Percentiles rank a stretch among this genome's conserved stretches.
Conservation (phyloP, 2,113 vertebrate species). For the Tichodroma muraria region DNA sequence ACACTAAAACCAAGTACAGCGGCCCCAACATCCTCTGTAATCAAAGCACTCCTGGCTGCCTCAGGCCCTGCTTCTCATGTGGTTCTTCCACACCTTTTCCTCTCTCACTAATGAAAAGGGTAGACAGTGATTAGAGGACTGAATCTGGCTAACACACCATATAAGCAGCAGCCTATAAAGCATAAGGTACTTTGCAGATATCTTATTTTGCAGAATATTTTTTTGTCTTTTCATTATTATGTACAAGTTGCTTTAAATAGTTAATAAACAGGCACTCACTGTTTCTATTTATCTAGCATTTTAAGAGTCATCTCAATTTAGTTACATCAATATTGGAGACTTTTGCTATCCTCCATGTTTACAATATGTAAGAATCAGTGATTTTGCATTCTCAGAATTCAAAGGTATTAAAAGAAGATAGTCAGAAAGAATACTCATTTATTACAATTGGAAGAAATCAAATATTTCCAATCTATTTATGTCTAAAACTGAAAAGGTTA, state of each 20-base stretch:
- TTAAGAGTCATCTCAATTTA: not conserved
- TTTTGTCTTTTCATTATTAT: not conserved
- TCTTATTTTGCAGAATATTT: not conserved
- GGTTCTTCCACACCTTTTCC: not conserved
- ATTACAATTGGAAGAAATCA: not conserved
- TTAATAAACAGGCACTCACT: not conserved
- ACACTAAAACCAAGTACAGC: not conserved
- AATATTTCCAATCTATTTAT: not conserved
- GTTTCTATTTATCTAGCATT: not conserved
- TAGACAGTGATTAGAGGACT: not conserved
- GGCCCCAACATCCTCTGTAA: not conserved
- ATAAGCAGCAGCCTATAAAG: not conserved
- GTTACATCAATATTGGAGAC: not conserved
- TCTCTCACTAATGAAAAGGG: not conserved
- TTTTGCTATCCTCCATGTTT: not conserved
- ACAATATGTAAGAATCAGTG: not conserved
- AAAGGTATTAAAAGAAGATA: not conserved
- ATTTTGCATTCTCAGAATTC: not conserved
- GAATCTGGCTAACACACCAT: not conserved
- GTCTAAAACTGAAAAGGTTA: not conserved
- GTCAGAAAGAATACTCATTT: not conserved
- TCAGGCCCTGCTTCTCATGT: not conserved
- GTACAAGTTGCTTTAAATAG: not conserved
- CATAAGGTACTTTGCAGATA: not conserved
- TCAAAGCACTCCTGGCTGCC: not conserved